Base-by-base conservation (phyloP, 2,888 invertebrate species). In the Aleiodes testaceus region DNA sequence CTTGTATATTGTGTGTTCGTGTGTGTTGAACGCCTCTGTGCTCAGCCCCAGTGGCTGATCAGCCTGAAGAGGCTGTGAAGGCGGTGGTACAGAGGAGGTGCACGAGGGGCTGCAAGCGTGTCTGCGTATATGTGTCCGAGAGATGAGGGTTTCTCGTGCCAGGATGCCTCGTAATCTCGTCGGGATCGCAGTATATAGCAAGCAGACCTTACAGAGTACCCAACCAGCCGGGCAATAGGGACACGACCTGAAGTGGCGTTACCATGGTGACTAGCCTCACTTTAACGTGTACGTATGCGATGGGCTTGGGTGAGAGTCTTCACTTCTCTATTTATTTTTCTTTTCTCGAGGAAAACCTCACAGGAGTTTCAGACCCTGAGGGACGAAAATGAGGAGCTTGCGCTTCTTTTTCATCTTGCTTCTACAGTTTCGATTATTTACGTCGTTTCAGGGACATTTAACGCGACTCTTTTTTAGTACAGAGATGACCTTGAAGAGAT, bases 81-180 rank as follows among this genome's bases (percentile, higher is more conserved):
- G 36, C 36, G 36, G 36, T 22, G 7, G 22, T 12, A 9, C 5
- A 22, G 52, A 16, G 22, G 11, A 22, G 5, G 12, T 52, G 22
- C 26, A 26, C 4, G 22, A 22, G 52, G 52, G 52, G 52, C 1
- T 52, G 14, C 22, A n/a, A 22, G 22, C 36, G 36, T 12, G 22
- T 22, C 52, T 22, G 49, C 16, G 52, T 20, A 52, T 52, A 52
- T n/a, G 7, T 52, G 64, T 50, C 30, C 66, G 55, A 64, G 72
- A 50, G 69, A 69, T 47, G 72, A 72, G 72, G 72, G 69, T 72
- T 67, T 36, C 53, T 68, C 74, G 70, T 74, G 74, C 69, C 66
- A 50, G 72, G 71, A 70, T 72, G 74, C 74, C 55, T 74, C 74
- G 75, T 75, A 76, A 75, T 76, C 75, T 74, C 74, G 74, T 70